Conservation (phyloP, 1,140 invertebrate species). For the Rhopalosiphum maidis region DNA sequence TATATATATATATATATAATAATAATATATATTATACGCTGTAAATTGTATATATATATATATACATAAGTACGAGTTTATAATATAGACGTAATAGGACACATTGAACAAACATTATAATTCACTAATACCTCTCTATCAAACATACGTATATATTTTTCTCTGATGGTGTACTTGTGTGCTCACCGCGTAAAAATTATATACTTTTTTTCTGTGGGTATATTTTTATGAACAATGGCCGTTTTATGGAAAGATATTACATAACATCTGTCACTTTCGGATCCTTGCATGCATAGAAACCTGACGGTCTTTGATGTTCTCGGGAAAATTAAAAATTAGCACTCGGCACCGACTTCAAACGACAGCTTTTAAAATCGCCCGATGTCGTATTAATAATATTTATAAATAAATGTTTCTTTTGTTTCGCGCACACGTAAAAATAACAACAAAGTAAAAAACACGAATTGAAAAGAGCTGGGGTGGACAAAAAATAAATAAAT, state of each 20-base stretch:
- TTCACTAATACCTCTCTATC: not conserved
- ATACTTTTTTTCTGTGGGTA: not conserved
- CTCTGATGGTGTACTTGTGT: not conserved
- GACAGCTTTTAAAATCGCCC: not conserved
- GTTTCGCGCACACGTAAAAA: not conserved
- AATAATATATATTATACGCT: not conserved
- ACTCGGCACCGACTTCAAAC: constrained; percentile 43
- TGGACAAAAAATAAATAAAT: not conserved
- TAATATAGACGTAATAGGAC: not conserved
- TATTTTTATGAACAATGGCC: not conserved
- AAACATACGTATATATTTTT: not conserved
- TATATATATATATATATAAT: too few relatives aligned
- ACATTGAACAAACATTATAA: not conserved
- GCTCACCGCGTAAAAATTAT: not conserved
- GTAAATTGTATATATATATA: not conserved
- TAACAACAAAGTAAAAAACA: constrained; percentile 39
- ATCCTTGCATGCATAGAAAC: not conserved
- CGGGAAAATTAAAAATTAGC: constrained; percentile 17
- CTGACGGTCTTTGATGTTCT: constrained; percentile 22
- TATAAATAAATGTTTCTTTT: constrained; percentile 42
- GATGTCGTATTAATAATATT: constrained; percentile 45
- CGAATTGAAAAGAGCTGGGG: not conserved
- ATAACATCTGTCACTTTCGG: constrained; percentile 21
- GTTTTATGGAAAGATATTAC: not conserved
- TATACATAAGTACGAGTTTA: not conserved